Conservation (phyloP, 2,888 invertebrate species). For the Prionchulus punctatus region DNA sequence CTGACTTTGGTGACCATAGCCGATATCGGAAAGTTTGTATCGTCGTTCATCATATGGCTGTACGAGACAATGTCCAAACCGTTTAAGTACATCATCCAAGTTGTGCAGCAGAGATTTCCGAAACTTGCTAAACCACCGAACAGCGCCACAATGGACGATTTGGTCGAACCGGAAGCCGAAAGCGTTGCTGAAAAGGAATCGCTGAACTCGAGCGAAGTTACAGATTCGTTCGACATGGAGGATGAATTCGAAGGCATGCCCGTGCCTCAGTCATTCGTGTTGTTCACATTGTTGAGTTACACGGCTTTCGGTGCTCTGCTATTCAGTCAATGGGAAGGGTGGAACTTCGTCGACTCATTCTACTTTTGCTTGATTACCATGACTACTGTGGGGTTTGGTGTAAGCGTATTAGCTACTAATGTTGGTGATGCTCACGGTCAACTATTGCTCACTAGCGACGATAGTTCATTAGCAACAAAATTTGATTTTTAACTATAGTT, state of each 20-base stretch:
- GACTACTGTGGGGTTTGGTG: neutral
- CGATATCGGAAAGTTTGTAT: conserved; percentile 1
- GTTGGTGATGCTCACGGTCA: too few relatives aligned
- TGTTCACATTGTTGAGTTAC: neutral
- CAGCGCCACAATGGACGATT: neutral
- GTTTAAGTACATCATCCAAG: neutral
- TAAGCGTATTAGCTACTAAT: too few relatives aligned
- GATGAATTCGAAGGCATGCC: neutral
- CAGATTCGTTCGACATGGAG: neutral
- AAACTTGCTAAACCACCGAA: neutral
- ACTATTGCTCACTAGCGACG: too few relatives aligned
- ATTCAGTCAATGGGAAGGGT: neutral
- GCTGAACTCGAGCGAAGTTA: neutral
- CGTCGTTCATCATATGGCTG: neutral
- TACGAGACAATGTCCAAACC: neutral
- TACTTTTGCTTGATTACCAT: conserved; percentile 3
- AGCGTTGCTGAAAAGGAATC: neutral
- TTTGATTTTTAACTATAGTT: too few relatives aligned
- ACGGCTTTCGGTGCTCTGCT: neutral
- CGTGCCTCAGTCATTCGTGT: neutral
- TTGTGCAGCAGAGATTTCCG: neutral
- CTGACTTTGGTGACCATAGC: neutral
- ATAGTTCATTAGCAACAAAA: too few relatives aligned
- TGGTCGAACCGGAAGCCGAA: neutral
- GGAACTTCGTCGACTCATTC: neutral